Evolutionary conservation across 2,888 invertebrate genomes (phyloP).

Genomic region (Parnassius apollo): DNA sequence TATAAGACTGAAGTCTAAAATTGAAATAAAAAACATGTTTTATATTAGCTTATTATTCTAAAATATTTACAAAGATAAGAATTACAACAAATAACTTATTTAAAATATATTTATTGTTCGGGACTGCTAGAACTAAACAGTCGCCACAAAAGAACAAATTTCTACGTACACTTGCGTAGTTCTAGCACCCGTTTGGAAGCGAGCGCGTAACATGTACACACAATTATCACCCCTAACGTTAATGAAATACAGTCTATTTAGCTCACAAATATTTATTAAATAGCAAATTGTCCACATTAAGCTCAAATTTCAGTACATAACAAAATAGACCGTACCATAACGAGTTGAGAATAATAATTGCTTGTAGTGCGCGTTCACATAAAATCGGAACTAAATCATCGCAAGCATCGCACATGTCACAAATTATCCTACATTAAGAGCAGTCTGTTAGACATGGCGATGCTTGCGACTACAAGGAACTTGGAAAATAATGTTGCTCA

Average conservation of each 20-base stretch:
- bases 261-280: neutral
- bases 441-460: neutral
- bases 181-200: neutral
- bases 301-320: constrained; percentile 3
- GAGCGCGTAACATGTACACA: neutral
- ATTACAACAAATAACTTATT: constrained; percentile 72
- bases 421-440: neutral
- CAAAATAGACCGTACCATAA: neutral
- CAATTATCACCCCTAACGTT: neutral
- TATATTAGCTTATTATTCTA: constrained; percentile 53
- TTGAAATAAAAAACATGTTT: constrained; percentile 33
- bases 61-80: constrained; percentile 61
- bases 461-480: neutral
- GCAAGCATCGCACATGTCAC: neutral
- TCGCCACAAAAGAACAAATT: neutral
- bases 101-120: constrained; percentile 46
- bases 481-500: neutral
- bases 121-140: neutral
- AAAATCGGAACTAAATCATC: neutral
- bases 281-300: constrained; percentile 8
- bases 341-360: neutral
- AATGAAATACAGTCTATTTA: neutral
- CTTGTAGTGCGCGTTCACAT: neutral
- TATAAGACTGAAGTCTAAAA: no score
- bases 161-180: neutral